These are phyloP conservation scores for Epizoanthus scotinus DNA, from an alignment of 92 coral and sea anemone species.

Conservation along the genomic window DNA sequence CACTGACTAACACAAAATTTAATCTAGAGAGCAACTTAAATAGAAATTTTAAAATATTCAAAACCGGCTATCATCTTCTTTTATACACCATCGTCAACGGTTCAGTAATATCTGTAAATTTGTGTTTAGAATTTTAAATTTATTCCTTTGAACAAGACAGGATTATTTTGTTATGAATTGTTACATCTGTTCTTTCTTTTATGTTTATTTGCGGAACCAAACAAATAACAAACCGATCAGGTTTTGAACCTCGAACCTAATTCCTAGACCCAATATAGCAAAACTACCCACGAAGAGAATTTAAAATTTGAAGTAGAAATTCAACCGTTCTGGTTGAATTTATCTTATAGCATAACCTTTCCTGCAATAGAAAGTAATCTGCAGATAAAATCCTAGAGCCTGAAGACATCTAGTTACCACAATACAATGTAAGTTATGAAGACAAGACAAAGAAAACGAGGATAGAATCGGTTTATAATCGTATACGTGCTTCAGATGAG, in stretches of 20 bases:
- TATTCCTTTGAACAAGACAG: not conserved
- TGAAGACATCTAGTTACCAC: not conserved
- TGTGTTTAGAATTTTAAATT: not conserved
- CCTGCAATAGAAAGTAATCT: not conserved
- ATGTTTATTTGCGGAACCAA: not conserved
- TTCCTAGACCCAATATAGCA: not conserved
- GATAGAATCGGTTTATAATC: not conserved
- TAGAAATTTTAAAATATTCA: not conserved
- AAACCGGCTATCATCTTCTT: not conserved
- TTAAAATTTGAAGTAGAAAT: not conserved
- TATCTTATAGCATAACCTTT: not conserved
- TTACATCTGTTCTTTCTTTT: not conserved
- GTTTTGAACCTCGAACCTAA: not conserved
- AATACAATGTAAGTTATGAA: not conserved
- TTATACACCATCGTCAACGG: not conserved
- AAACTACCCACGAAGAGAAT: not conserved
- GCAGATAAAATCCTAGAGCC: not conserved
- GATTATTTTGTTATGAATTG: not conserved
- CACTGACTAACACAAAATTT: too few relatives aligned
- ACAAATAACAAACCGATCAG: not conserved
- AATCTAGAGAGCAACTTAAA: too few relatives aligned
- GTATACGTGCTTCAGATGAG: not conserved
- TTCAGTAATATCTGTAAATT: not conserved
- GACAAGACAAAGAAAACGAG: not conserved
- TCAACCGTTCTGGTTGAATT: not conserved